These are phyloP conservation scores for Pegoplata infirma DNA, from an alignment of 2,888 invertebrate genomes.

Conservation along the genomic window DNA sequence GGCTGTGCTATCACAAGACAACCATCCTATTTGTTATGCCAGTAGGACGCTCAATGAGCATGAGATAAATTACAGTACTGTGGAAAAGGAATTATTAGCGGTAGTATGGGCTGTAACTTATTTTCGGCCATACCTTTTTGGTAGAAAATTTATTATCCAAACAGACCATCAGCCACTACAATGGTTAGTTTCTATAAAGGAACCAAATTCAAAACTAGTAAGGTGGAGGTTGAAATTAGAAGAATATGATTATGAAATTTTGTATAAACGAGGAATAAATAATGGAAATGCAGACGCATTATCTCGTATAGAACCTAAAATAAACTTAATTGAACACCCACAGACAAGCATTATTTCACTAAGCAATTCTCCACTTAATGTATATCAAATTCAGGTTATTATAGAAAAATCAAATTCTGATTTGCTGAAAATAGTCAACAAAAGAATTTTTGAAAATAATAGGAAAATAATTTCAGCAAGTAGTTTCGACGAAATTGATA, in stretches of 20 bases:
- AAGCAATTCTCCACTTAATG: neutral
- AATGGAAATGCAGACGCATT: constrained; percentile 48
- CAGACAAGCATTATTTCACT: neutral
- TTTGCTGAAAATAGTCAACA: neutral
- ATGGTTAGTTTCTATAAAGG: constrained; percentile 41
- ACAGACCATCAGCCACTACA: constrained; percentile 48
- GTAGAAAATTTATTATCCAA: constrained; percentile 39
- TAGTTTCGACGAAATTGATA: neutral
- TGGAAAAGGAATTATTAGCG: constrained; percentile 18
- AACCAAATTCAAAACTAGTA: constrained; percentile 24
- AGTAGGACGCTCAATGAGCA: too few relatives aligned
- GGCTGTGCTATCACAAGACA: neutral
- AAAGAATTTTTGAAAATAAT: neutral
- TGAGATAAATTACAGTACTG: constrained; percentile 21
- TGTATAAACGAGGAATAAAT: neutral
- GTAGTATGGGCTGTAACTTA: constrained; percentile 36
- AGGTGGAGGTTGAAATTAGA: neutral
- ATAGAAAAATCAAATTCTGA: neutral
- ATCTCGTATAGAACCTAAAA: constrained; percentile 33
- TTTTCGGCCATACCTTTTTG: constrained; percentile 40
- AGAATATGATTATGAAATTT: constrained; percentile 39
- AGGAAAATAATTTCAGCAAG: neutral
- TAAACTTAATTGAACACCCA: neutral
- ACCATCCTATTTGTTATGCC: too few relatives aligned
- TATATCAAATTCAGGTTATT: constrained; percentile 5